Percentiles rank a stretch among this genome's conserved stretches.
Evolutionary conservation across 2,113 vertebrate genomes (phyloP).

Genomic region (Cranoglanis bouderius): DNA sequence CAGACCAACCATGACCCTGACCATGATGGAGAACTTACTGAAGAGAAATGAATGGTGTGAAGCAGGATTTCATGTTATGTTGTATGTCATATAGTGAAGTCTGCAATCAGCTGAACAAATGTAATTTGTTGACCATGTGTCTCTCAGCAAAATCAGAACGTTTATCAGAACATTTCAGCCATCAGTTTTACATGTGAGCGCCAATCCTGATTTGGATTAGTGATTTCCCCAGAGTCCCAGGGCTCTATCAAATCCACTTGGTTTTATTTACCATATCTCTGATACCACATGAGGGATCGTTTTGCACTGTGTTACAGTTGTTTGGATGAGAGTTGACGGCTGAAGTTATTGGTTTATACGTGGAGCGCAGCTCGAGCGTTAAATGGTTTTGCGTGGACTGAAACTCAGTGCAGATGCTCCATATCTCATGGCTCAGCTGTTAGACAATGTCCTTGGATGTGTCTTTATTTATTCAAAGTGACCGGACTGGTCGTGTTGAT

Average conservation of each 20-base stretch:
- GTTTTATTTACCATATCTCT: conserved; percentile 31
- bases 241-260: not conserved
- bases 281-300: conserved; percentile 20
- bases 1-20: too few species aligned
- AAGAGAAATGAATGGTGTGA: not conserved
- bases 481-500: not conserved
- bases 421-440: conserved; percentile 35
- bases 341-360: conserved; percentile 42
- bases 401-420: conserved; percentile 30
- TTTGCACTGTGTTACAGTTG: conserved; percentile 43
- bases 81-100: not conserved
- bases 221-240: not conserved
- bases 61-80: not conserved
- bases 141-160: not conserved
- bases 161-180: conserved; percentile 5
- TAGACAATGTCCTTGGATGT: conserved; percentile 31
- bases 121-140: not conserved
- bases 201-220: not conserved
- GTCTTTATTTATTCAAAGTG: not conserved
- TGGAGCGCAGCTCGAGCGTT: conserved; percentile 29
- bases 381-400: conserved; percentile 44
- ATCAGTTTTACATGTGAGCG: not conserved
- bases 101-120: not conserved
- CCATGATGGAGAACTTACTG: not conserved
- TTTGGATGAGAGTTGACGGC: conserved; percentile 39